phyloP scores from a whole-genome alignment of 2,113 vertebrate species.

The Microcebus lehilahytsara region DNA sequence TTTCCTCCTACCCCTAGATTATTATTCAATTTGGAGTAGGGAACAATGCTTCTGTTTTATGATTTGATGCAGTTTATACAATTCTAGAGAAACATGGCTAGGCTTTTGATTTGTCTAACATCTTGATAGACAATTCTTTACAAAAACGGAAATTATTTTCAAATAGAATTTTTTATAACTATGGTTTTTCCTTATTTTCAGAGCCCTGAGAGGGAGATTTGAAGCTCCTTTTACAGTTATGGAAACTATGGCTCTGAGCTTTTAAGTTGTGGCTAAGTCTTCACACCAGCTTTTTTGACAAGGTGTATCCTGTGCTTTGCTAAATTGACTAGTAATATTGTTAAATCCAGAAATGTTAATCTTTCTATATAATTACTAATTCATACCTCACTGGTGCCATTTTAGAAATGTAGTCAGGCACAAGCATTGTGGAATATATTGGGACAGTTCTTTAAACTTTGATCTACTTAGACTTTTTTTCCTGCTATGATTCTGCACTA shows the following conservation, averaged over 20 bases:
- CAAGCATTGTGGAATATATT: neutral
- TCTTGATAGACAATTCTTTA: neutral
- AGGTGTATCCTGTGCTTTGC: neutral
- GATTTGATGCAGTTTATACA: neutral
- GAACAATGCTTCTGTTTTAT: neutral
- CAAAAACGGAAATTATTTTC: constrained; percentile 9
- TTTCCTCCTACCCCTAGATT: neutral
- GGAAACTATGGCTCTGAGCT: neutral
- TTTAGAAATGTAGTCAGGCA: neutral
- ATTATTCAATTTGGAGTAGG: neutral
- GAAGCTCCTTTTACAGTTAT: neutral
- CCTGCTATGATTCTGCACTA: neutral
- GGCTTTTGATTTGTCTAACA: neutral
- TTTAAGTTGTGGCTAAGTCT: neutral
- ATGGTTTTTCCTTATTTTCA: neutral
- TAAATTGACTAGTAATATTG: neutral
- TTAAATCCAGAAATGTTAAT: neutral
- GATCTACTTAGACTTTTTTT: neutral
- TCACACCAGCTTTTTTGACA: neutral
- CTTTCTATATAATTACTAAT: neutral
- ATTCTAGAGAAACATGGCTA: neutral
- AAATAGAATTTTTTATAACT: neutral
- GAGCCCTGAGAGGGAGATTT: neutral
- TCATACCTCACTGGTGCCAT: neutral
- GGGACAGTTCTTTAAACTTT: neutral